A percentile compares a stretch with the other conserved stretches of the same genome.
Evolutionary conservation across 2,888 invertebrate genomes (phyloP).

Genomic region (Chalcis sispes): DNA sequence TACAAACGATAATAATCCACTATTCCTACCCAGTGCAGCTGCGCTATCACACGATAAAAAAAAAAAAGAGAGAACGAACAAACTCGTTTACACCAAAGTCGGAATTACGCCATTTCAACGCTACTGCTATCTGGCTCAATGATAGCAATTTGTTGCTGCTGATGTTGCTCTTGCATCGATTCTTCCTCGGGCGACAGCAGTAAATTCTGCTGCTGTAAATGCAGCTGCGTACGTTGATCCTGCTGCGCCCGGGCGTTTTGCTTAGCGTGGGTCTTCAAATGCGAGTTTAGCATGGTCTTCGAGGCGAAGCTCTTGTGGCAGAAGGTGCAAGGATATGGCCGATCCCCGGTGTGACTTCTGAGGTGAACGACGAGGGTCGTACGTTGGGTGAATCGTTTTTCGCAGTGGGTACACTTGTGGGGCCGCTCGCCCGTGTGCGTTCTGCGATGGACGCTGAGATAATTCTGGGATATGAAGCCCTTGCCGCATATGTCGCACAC

Average conservation of each 20-base stretch:
- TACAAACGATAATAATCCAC: neutral
- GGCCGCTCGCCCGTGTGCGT: constrained; percentile 74
- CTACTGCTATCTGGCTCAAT: constrained; percentile 57
- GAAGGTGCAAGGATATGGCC: constrained; percentile 72
- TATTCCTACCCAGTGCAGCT: constrained; percentile 12
- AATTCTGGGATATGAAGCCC: constrained; percentile 74
- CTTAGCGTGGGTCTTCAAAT: constrained; percentile 73
- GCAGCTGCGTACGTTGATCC: constrained; percentile 44
- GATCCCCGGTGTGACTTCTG: constrained; percentile 73
- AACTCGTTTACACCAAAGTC: constrained; percentile 10
- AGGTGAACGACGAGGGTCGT: constrained; percentile 74
- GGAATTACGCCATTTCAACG: constrained; percentile 31
- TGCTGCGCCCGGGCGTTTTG: constrained; percentile 68
- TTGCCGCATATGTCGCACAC: constrained; percentile 77
- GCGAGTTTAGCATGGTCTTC: constrained; percentile 74
- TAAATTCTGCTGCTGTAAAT: constrained; percentile 46
- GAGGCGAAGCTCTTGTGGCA: constrained; percentile 74
- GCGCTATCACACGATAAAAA: constrained; percentile 9
- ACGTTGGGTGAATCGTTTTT: constrained; percentile 73
- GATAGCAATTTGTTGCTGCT: constrained; percentile 46
- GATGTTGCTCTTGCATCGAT: constrained; percentile 57
- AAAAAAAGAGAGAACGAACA: neutral
- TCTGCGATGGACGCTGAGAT: constrained; percentile 72
- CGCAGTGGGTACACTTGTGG: constrained; percentile 73
- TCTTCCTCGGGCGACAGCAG: constrained; percentile 37